Evolutionary conservation across 2,888 invertebrate species (phyloP), one percentile per base, ranked within the genome.

Genomic region (Operophtera brumata): DNA sequence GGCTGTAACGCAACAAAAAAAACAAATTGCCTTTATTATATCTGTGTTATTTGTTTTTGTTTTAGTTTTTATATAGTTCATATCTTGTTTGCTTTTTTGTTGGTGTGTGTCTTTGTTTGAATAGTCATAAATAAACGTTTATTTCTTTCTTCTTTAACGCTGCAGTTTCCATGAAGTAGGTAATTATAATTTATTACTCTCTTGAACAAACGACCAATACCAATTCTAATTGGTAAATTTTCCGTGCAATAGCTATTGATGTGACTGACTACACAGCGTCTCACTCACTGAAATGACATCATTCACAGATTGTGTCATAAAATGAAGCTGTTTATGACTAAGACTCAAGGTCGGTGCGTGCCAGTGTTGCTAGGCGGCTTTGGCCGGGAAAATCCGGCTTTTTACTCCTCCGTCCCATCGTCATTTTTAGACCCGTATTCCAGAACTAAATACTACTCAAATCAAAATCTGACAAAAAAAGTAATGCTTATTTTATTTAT

Each of bases 291-390:
- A 57, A 66, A 68, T 76, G 75, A 76, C 73, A 71, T 76, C 76
- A 76, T 46, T 62, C 61, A 55, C 45, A 54, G 67, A 73, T 74
- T 72, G 61, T 73, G 70, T 71, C 75, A 75, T 72, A 63, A 62
- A 62, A 39, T 54, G 49, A 58, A 65, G 56, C 55, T 57, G 62
- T 62, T 62, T 62, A 66, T 52, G 61, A 59, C 43, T 49, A 40
- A 45, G 43, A 45, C 25, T 42, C 65, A 67, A 67, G 68, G 67
- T 36, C 61, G 53, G 10, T 39, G 11, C 25, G 28, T 13, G 39
- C 11, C 13, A 36, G 49, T 49, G 36, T 9, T 42, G 47, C n/a
- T 28, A 34, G 25, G 20, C 25, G 11, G 9, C 14, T 35, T 28
- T 6, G 26, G n/a, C n/a, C 26, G 32, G 7, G 10, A 26, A 12